Base-by-base conservation (phyloP, 2,888 invertebrate genomes). In the Caenorhabditis panamensis region DNA sequence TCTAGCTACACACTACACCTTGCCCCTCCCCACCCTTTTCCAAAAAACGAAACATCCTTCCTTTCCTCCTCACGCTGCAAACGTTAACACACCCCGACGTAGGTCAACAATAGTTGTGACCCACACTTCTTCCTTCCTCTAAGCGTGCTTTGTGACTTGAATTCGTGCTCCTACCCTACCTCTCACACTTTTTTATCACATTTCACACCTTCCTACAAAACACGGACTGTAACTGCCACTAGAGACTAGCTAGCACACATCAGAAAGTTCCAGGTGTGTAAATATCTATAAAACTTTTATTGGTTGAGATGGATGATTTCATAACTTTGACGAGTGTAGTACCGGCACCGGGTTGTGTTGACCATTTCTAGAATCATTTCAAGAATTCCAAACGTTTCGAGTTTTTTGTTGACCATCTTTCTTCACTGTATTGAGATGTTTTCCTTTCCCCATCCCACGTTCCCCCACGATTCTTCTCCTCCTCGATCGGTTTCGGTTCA, bases 91-190 rank as follows among this genome's bases (percentile, higher is more conserved):
- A 28, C 54, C 54, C 11, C 18, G 22, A 16, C 53, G 6, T 73
- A 49, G 73, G 73, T 73, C 73, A 73, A 73, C 73, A 64, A 58
- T 16, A 16, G 49, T 51, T 73, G 64, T 73, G 64, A 59, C 64
- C 56, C 47, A 61, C 62, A 71, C 53, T 41, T 71, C 31, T 41
- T 37, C 51, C 20, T 61, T 63, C 44, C 47, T 36, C 4, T n/a
- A 31, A 63, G 24, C 59, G 73, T 73, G 73, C 51, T 73, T 66
- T 73, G 73, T 73, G 73, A 71, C 71, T 71, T 47, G 41, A 16
- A 47, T n/a, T 26, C 36, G n/a, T 24, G 20, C 16, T 64, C 31
- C 51, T 62, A 53, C 31, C 61, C 61, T 62, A 53, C 53, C 51
- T 62, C 62, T 36, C 61, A 71, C 69, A 53, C 53, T 59, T 26